Evolutionary conservation across 2,888 invertebrate species (phyloP), one percentile per base, ranked within the genome.

Genomic region (Galeopsomyia nigrocyanea): DNA sequence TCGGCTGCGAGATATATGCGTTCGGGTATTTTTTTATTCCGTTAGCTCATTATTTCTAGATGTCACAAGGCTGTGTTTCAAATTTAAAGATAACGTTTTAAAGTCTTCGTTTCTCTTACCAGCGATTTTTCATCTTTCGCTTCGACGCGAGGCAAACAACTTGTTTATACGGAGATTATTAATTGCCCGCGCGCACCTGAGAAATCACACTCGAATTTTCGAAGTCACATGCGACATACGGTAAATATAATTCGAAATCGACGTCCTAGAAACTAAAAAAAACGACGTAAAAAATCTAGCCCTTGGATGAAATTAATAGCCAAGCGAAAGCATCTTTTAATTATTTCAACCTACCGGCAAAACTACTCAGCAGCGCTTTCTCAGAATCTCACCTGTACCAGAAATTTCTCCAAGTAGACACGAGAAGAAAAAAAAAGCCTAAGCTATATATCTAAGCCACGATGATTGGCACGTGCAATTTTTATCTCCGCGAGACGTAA

Each of bases 401-500:
- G 61, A 39, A 55, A 71, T 72, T 64, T 64, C 63, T 72, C 68
- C 26, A 26, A 3, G 5, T n/a, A 10, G 19, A 22, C 46, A 39
- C 0, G 58, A n/a, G n/a, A n/a, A n/a, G 17, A 9, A 6, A 31
- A 58, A 58, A n/a, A 58, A 22, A 9, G 17, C 55, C 57, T 53
- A 61, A 47, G 58, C 51, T 51, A 60, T 60, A 1, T 60, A 51
- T 49, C 60, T n/a, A 17, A 19, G 26, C 49, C 10, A 51, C 21
- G 51, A 56, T 75, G 75, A 76, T 74, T 69, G 73, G 73, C 73
- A 51, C 61, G 31, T 55, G 46, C 55, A 64, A 76, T 75, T 68
- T 68, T 73, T 58, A 73, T 73, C 39, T 65, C 51, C 19, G 5
- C 31, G 17, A 17, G 49, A 63, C 76, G 79, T 78, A 82, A 83